A percentile compares a stretch with the other conserved stretches of the same genome.
Evolutionary conservation across 2,113 vertebrate species (phyloP).

Genomic region (Onychorhynchus coronatus): DNA sequence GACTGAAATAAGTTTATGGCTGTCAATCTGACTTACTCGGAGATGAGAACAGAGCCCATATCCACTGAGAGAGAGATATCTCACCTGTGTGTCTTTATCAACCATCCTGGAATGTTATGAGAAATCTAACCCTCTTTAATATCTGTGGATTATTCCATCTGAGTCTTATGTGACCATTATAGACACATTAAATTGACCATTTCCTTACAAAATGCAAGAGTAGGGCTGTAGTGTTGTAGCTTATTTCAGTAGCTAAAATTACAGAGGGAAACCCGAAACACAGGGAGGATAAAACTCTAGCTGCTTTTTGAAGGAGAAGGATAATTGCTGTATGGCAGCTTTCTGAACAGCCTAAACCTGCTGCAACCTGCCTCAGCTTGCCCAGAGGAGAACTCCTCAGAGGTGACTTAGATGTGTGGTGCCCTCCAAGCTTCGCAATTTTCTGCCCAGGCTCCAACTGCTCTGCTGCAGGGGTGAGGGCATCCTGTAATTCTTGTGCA

Average conservation of each 20-base stretch:
- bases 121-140: background rate
- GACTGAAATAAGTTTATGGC: background rate
- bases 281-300: background rate
- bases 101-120: background rate
- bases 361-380: background rate
- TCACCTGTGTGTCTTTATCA: background rate
- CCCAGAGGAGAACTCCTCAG: background rate
- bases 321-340: background rate
- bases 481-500: background rate
- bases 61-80: background rate
- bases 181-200: background rate
- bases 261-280: background rate
- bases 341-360: background rate
- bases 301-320: background rate
- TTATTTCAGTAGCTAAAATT: background rate
- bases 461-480: background rate
- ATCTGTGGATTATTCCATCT: background rate
- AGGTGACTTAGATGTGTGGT: background rate
- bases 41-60: background rate
- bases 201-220: background rate
- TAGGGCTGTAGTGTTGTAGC: background rate
- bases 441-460: background rate
- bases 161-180: background rate
- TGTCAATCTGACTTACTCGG: background rate
- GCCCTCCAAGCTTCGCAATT: background rate